Base-by-base conservation (phyloP, 2,888 invertebrate species). In the Andricus curvator region DNA sequence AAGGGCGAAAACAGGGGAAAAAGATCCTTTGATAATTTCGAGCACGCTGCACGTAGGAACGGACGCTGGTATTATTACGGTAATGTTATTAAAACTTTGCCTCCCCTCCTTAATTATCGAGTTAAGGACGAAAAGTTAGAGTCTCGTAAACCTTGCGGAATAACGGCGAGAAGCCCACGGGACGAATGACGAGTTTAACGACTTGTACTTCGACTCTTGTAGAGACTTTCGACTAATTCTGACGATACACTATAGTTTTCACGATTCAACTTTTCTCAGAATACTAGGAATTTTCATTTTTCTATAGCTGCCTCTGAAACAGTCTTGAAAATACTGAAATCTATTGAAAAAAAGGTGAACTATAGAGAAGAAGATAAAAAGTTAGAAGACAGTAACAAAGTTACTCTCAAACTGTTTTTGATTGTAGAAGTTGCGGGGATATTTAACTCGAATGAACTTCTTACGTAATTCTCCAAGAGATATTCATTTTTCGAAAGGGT, bases 51-150 rank as follows among this genome's bases (percentile, higher is more conserved):
- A 81, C 77, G 85, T 82, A 85, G 84, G 83, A 84, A 84, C 79
- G 83, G 66, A 77, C 83, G 81, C 84, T 81, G 85, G 87, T 88
- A 89, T 89, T 87, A 89, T 89, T 88, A 87, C 88, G 87, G 85
- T 88, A 88, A 90, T 88, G 85, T 89, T 89, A 89, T 89, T 86
- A 89, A 89, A 90, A 89, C 87, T 89, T 88, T 84, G 84, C 83
- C 85, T 84, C 85, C 66, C 84, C 77, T 79, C 77, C 68, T 89
- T 89, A 88, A 89, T 88, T 87, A 89, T 88, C 88, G 88, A 88
- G 88, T 86, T 87, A 88, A 88, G 87, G 87, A 88, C 86, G 87
- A 88, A 87, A 87, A 89, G 88, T 89, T 88, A 88, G 74, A 74
- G 87, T 84, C 88, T 86, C 86, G 87, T 89, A 89, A 89, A 89